Conservation (phyloP, 2,113 vertebrate genomes). For the Tupaia chinensis region DNA sequence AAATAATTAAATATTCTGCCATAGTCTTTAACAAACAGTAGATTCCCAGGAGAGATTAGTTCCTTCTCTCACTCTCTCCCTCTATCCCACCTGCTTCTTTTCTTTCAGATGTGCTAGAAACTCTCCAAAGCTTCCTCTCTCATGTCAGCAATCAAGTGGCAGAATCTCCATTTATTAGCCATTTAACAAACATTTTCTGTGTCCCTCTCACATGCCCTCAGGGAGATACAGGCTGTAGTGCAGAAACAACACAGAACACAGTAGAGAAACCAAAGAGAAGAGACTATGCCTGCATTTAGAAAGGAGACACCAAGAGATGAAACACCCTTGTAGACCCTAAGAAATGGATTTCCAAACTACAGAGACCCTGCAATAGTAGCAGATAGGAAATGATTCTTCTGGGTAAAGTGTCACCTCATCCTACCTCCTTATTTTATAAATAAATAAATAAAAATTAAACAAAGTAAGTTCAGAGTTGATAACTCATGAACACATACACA, state of each 20-base stretch:
- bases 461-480: not conserved
- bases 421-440: not conserved
- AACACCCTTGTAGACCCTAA: not conserved
- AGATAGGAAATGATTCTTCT: not conserved
- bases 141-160: not conserved
- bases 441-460: not conserved
- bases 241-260: not conserved
- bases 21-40: not conserved
- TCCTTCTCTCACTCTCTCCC: not conserved
- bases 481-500: not conserved
- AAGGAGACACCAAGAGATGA: not conserved
- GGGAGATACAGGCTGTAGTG: not conserved
- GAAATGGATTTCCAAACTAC: not conserved
- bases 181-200: not conserved
- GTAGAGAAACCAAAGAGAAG: not conserved
- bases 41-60: not conserved
- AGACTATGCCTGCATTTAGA: not conserved
- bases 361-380: not conserved
- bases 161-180: not conserved
- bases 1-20: not conserved
- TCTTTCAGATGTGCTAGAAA: not conserved
- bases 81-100: not conserved
- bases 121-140: not conserved
- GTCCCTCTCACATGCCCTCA: not conserved
- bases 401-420: not conserved